phyloP scores from a whole-genome alignment of 2,113 vertebrate genomes.

The Calypte anna region DNA sequence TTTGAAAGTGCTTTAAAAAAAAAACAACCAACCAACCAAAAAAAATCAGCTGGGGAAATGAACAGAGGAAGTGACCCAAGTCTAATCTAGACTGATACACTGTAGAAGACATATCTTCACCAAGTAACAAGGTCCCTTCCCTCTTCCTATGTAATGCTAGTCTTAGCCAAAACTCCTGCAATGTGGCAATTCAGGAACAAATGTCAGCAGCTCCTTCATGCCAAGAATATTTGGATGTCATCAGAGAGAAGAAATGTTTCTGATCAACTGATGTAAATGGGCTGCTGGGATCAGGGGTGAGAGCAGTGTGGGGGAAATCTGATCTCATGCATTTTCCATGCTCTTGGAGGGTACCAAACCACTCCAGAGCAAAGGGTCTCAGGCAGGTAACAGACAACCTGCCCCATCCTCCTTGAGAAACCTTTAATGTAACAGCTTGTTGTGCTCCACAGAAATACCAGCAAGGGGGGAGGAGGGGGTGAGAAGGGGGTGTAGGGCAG shows the following conservation, averaged over 20 bases:
- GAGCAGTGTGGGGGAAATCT: not conserved
- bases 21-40: not conserved
- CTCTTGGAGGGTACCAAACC: not conserved
- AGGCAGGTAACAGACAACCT: not conserved
- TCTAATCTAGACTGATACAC: constrained; percentile 4
- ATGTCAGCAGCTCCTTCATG: constrained; percentile 2
- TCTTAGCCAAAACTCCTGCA: not conserved
- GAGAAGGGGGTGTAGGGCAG: not conserved
- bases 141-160: not conserved
- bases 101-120: not conserved
- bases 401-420: not conserved
- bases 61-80: constrained; percentile 29
- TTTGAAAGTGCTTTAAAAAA: constrained; percentile 17
- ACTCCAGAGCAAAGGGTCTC: rapidly evolving
- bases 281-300: not conserved
- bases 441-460: not conserved
- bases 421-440: not conserved
- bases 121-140: not conserved
- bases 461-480: not conserved
- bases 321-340: not conserved
- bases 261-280: not conserved
- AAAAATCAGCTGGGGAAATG: not conserved
- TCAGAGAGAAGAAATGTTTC: constrained; percentile 1
- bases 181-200: not conserved
- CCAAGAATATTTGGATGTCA: constrained; percentile 1